These are phyloP conservation scores for Notodonta dromedarius DNA, from an alignment of 2,888 invertebrate species.

Conservation along the genomic window DNA sequence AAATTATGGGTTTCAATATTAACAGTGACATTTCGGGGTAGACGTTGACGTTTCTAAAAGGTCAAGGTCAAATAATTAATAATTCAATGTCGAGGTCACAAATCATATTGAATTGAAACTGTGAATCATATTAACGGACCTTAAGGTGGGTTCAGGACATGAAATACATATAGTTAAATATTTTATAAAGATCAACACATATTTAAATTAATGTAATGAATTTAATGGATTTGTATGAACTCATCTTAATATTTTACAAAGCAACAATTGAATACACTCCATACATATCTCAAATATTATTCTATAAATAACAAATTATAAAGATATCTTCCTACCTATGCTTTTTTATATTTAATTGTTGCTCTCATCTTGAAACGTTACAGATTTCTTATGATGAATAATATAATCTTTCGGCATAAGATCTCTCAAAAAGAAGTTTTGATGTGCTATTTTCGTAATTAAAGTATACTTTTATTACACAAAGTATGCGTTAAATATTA, in stretches of 20 bases:
- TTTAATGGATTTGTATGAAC: conserved; percentile 7
- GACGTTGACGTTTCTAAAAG: neutral
- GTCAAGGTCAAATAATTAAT: no score
- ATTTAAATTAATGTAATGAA: neutral
- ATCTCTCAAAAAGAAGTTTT: no score
- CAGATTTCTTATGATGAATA: no score
- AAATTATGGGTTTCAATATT: neutral
- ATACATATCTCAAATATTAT: no score
- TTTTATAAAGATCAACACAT: no score
- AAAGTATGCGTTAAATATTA: no score
- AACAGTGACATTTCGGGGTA: conserved; percentile 1
- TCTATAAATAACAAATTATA: no score
- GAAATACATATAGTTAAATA: no score
- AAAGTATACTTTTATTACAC: no score
- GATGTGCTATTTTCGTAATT: no score
- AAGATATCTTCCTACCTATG: no score
- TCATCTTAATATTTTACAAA: conserved; percentile 10
- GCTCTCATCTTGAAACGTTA: conserved; percentile 1
- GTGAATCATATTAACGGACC: conserved; percentile 12
- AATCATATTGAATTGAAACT: conserved; percentile 14
- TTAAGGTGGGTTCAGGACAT: conserved; percentile 19
- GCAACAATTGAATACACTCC: conserved; percentile 14
- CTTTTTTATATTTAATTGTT: conserved; percentile 9
- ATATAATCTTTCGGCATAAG: no score
- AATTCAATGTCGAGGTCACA: neutral